A percentile compares a stretch with the other conserved stretches of the same genome.
Evolutionary conservation across 2,888 invertebrate genomes (phyloP).

Genomic region (Galerucella pusilla): DNA sequence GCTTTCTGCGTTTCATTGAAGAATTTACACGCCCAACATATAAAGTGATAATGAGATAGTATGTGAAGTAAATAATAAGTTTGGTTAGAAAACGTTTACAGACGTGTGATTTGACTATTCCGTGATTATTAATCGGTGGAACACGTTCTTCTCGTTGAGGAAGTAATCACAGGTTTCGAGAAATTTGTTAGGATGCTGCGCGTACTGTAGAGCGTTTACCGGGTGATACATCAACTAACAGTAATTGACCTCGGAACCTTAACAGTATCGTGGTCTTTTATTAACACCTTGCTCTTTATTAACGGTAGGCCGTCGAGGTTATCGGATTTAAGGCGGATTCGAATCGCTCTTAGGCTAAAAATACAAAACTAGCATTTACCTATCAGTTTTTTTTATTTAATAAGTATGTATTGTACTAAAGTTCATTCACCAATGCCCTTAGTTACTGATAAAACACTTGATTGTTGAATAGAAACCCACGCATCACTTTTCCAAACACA

Average conservation of each 20-base stretch:
- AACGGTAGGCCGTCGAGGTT: neutral
- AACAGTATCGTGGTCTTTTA: constrained; percentile 11
- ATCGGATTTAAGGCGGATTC: neutral
- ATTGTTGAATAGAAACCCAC: too few species aligned
- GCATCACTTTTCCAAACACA: too few species aligned
- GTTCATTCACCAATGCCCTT: too few species aligned
- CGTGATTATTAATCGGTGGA: constrained; percentile 31
- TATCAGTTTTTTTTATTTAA: too few species aligned
- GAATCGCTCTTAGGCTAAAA: neutral
- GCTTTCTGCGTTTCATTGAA: constrained; percentile 31
- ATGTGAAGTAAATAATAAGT: constrained; percentile 36
- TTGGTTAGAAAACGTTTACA: constrained; percentile 37
- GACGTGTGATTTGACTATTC: constrained; percentile 39
- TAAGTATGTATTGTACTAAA: too few species aligned
- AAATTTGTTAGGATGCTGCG: constrained; percentile 19
- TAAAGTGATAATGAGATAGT: constrained; percentile 36
- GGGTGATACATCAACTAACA: constrained; percentile 3
- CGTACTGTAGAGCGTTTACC: constrained; percentile 5
- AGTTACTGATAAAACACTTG: too few species aligned
- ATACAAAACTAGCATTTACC: neutral
- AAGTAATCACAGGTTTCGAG: constrained; percentile 31
- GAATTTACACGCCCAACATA: constrained; percentile 33
- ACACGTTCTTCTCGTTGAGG: constrained; percentile 30
- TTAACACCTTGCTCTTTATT: constrained; percentile 16
- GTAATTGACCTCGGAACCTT: constrained; percentile 16